These are phyloP conservation scores for Unio delphinus DNA, from an alignment of 2,888 invertebrate genomes.

Conservation along the genomic window DNA sequence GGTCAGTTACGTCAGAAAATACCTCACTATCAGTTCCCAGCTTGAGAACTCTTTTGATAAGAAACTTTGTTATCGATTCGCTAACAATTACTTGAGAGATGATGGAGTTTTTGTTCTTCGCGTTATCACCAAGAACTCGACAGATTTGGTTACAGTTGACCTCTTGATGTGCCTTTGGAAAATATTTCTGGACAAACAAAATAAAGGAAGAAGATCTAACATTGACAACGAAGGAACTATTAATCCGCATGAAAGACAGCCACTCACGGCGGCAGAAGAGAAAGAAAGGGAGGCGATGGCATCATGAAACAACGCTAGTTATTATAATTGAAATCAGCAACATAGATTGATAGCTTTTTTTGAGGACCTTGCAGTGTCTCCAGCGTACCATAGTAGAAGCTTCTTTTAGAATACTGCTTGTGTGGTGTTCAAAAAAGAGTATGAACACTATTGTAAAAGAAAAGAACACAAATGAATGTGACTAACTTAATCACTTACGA, in stretches of 20 bases:
- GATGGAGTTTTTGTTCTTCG: conserved; percentile 61
- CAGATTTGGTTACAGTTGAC: conserved; percentile 59
- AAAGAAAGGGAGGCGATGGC: no score
- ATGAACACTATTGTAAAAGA: no score
- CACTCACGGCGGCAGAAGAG: conserved; percentile 14
- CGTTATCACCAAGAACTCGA: conserved; percentile 55
- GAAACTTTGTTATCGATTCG: conserved; percentile 54
- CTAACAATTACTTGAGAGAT: conserved; percentile 56
- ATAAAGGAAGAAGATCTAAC: conserved; percentile 16
- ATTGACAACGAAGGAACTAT: conserved; percentile 30
- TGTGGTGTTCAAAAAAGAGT: no score
- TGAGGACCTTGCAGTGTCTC: no score
- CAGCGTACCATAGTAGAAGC: no score
- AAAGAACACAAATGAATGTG: no score
- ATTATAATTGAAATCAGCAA: no score
- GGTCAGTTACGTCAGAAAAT: conserved; percentile 54
- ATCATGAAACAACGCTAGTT: no score
- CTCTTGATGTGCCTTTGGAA: conserved; percentile 54
- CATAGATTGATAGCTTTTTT: no score
- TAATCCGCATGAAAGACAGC: conserved; percentile 30
- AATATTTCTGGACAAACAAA: conserved; percentile 52
- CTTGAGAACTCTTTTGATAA: conserved; percentile 52
- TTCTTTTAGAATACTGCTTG: no score
- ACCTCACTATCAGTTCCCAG: conserved; percentile 53
- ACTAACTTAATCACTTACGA: no score